These are phyloP conservation scores for Ochropacha duplaris DNA, from an alignment of 2,888 invertebrate species.

Conservation along the genomic window DNA sequence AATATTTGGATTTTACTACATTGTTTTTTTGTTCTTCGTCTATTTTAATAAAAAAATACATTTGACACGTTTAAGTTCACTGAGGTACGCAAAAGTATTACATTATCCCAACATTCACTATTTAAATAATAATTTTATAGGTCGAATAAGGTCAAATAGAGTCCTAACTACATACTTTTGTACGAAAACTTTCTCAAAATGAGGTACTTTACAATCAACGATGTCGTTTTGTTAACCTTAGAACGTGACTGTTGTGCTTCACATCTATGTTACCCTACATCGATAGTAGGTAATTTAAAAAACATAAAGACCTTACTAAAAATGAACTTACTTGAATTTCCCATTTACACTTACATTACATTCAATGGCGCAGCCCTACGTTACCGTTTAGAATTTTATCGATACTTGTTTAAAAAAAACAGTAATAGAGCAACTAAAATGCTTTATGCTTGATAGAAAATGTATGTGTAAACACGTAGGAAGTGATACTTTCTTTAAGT, in stretches of 20 bases:
- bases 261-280: not conserved
- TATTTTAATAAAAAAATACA: too few relatives aligned
- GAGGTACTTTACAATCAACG: not conserved
- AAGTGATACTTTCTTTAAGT: too few relatives aligned
- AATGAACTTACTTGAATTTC: not conserved
- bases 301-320: not conserved
- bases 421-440: too few relatives aligned
- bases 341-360: not conserved
- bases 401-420: too few relatives aligned
- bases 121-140: not conserved
- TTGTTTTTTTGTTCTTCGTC: too few relatives aligned
- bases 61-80: not conserved
- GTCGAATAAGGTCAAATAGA: not conserved
- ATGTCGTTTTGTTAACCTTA: not conserved
- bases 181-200: not conserved
- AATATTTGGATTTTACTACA: too few relatives aligned
- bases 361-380: not conserved
- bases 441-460: too few relatives aligned
- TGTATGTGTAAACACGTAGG: too few relatives aligned
- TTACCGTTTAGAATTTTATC: too few relatives aligned
- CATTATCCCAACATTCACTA: not conserved
- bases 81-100: not conserved
- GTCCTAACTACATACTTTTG: not conserved
- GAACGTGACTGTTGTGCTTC: not conserved
- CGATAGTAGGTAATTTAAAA: not conserved